phyloP scores from a whole-genome alignment of 2,888 invertebrate genomes.

The Theretra japonica region DNA sequence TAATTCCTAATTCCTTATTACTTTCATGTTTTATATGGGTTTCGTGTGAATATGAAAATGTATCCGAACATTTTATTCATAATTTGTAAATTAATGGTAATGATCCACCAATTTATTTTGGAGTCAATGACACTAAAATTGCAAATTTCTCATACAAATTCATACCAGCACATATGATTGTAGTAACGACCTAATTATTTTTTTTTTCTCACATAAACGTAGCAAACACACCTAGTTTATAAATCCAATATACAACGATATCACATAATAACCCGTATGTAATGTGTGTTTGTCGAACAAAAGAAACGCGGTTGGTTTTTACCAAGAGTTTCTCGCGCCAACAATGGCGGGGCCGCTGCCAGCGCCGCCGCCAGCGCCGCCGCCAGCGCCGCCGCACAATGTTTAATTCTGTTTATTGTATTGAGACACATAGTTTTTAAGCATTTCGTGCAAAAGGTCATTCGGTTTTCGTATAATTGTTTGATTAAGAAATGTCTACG shows the following conservation, averaged over 20 bases:
- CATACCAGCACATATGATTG: not conserved
- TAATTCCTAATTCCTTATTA: too few relatives aligned
- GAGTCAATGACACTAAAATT: too few relatives aligned
- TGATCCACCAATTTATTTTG: too few relatives aligned
- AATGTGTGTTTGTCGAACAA: constrained; percentile 26
- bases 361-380: not conserved
- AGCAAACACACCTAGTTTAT: constrained; percentile 1
- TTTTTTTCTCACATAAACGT: not conserved
- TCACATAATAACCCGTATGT: constrained; percentile 19
- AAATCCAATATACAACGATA: constrained; percentile 14
- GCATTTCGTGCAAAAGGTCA: constrained; percentile 15
- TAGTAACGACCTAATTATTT: not conserved
- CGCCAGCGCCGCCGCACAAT: not conserved
- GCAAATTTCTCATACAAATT: not conserved
- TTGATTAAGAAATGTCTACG: constrained; percentile 9
- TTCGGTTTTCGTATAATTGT: constrained; percentile 7
- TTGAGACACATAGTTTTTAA: not conserved
- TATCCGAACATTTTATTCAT: too few relatives aligned
- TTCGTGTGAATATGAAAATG: too few relatives aligned
- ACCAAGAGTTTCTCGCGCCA: constrained; percentile 6
- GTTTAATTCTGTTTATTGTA: not conserved
- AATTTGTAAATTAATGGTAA: not conserved
- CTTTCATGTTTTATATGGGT: too few relatives aligned
- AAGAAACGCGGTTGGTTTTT: constrained; percentile 22
- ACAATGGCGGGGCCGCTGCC: constrained; percentile 6